A percentile compares a stretch with the other conserved stretches of the same genome.
Conservation (phyloP, 2,113 vertebrate species). For the Noctilio leporinus region DNA sequence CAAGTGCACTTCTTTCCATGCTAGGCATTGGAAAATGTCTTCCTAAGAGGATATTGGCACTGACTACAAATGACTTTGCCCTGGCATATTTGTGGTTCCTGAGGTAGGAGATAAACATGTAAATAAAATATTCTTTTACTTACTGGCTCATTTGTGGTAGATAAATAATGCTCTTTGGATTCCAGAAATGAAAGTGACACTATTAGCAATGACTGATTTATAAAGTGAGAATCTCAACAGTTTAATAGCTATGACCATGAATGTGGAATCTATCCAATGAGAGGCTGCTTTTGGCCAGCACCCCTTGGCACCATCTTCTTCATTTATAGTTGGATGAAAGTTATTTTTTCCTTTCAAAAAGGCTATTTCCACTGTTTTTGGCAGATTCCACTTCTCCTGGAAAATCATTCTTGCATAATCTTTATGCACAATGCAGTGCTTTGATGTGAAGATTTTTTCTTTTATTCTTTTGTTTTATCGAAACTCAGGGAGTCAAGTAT, state of each 20-base stretch:
- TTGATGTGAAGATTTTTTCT: background rate
- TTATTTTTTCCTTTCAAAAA: constrained; percentile 16
- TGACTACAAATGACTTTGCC: background rate
- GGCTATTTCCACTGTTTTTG: background rate
- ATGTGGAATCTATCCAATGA: background rate
- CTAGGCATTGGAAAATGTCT: background rate
- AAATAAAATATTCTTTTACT: background rate
- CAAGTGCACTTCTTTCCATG: background rate
- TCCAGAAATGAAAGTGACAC: background rate
- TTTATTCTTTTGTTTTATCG: background rate
- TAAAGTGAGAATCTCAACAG: background rate
- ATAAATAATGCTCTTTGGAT: background rate
- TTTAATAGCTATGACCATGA: background rate
- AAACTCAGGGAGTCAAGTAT: background rate
- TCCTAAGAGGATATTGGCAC: background rate
- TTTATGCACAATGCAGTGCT: background rate
- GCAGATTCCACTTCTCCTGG: background rate
- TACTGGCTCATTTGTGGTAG: background rate
- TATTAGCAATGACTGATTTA: background rate
- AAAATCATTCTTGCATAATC: background rate
- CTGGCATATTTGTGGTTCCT: background rate
- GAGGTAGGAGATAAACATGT: background rate
- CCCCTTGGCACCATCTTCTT: background rate
- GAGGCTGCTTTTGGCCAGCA: background rate
- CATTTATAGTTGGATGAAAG: background rate